Evolutionary conservation across 1,140 invertebrate genomes (phyloP).

Genomic region (Heliothis virescens): DNA sequence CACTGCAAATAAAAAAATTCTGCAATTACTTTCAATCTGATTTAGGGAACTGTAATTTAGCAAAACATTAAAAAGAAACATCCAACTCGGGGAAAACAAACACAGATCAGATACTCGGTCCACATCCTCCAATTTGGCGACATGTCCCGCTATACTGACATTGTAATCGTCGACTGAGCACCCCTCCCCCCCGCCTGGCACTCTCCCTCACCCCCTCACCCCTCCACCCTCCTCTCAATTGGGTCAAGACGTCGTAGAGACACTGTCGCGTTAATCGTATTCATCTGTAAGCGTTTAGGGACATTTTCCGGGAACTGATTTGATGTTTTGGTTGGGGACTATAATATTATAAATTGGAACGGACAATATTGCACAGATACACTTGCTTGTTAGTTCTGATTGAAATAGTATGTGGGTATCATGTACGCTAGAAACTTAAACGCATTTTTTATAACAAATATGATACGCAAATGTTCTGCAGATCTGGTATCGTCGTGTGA

Average conservation of each 20-base stretch:
- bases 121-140: not conserved
- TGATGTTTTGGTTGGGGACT: constrained; percentile 30
- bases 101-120: no score
- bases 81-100: not conserved
- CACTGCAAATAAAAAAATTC: no score
- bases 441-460: not conserved
- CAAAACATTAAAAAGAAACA: no score
- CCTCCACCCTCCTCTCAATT: constrained; percentile 5
- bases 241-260: constrained; percentile 29
- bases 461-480: no score
- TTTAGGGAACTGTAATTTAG: no score
- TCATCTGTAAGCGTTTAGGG: constrained; percentile 40
- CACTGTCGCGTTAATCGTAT: constrained; percentile 40
- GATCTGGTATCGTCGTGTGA: no score
- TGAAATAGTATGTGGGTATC: no score
- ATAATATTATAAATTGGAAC: constrained; percentile 13
- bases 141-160: constrained; percentile 8
- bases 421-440: not conserved
- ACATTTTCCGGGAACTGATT: constrained; percentile 27
- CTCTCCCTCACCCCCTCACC: not conserved
- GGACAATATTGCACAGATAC: constrained; percentile 1
- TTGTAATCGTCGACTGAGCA: constrained; percentile 4
- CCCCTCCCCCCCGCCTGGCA: not conserved
- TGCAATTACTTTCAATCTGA: no score
- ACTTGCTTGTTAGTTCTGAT: not conserved